A percentile compares a stretch with the other conserved stretches of the same genome.
Conservation (phyloP, 2,113 vertebrate genomes). For the Myotis brandtii region DNA sequence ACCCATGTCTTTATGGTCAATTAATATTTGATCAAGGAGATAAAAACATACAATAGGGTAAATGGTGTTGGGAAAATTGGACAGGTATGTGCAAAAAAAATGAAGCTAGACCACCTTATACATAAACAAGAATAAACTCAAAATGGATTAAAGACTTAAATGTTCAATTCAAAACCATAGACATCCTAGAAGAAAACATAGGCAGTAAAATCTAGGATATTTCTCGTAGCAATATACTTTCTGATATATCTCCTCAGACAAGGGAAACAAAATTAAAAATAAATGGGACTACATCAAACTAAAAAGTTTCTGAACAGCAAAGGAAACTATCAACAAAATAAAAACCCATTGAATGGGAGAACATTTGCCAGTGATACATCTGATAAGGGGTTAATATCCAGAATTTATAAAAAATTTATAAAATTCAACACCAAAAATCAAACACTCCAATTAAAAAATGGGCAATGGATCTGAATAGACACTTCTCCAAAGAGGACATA, state of each 20-base stretch:
- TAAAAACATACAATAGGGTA: neutral
- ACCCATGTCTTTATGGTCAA: neutral
- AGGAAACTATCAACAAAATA: neutral
- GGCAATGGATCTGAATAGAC: neutral
- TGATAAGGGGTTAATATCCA: neutral
- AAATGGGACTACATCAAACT: neutral
- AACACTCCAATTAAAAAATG: neutral
- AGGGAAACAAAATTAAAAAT: neutral
- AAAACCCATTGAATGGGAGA: neutral
- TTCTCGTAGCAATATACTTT: neutral
- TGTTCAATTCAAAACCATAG: neutral
- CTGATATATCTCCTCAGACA: neutral
- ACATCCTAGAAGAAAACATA: neutral
- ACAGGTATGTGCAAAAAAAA: neutral
- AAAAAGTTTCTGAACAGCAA: neutral
- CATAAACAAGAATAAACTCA: neutral
- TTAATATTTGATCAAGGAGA: neutral
- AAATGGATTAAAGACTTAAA: neutral
- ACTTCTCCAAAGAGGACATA: neutral
- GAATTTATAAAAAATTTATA: neutral
- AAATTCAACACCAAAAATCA: neutral
- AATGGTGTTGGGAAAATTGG: neutral
- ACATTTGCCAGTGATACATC: neutral
- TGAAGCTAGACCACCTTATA: neutral
- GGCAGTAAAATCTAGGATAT: neutral